A percentile compares a stretch with the other conserved stretches of the same genome.
Conservation (phyloP, 2,797 vertebrate genomes). For the Hippoglossus hippoglossus region DNA sequence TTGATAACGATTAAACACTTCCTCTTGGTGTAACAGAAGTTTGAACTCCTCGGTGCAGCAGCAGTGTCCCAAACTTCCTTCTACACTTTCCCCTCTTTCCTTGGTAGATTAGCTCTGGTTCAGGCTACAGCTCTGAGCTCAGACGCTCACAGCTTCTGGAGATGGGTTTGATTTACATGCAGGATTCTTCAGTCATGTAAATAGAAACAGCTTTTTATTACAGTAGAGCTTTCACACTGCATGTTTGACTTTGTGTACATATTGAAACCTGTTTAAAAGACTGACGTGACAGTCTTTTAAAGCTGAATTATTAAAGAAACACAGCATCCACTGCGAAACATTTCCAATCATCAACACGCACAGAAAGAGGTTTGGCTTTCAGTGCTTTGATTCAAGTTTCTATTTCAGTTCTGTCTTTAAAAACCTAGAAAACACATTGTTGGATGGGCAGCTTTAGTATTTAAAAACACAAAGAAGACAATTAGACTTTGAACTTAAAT, state of each 20-base stretch:
- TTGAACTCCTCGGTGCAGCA: slow-evolving; percentile 60
- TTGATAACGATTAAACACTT: too few relatives aligned
- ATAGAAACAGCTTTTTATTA: slow-evolving; percentile 18
- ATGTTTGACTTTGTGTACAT: not conserved
- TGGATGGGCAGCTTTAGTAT: too few relatives aligned
- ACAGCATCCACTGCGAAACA: not conserved
- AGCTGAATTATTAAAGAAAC: slow-evolving; percentile 9
- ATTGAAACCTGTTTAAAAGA: slow-evolving; percentile 14
- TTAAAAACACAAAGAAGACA: too few relatives aligned
- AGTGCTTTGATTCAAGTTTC: slow-evolving; percentile 6
- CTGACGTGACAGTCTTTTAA: slow-evolving; percentile 27
- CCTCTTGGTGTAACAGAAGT: not conserved
- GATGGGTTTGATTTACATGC: slow-evolving; percentile 12
- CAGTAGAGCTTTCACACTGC: not conserved
- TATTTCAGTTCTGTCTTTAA: not conserved
- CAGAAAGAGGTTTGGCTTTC: not conserved
- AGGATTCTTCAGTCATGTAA: slow-evolving; percentile 25
- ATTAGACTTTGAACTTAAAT: too few relatives aligned
- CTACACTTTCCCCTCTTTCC: slow-evolving; percentile 11
- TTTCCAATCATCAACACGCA: not conserved
- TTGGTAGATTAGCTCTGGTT: not conserved
- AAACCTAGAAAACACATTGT: not conserved
- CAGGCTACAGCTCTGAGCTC: slow-evolving; percentile 12
- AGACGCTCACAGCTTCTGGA: not conserved
- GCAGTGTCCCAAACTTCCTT: slow-evolving; percentile 23